Conservation (phyloP, 2,888 invertebrate species). For the Chorisops tibialis region DNA sequence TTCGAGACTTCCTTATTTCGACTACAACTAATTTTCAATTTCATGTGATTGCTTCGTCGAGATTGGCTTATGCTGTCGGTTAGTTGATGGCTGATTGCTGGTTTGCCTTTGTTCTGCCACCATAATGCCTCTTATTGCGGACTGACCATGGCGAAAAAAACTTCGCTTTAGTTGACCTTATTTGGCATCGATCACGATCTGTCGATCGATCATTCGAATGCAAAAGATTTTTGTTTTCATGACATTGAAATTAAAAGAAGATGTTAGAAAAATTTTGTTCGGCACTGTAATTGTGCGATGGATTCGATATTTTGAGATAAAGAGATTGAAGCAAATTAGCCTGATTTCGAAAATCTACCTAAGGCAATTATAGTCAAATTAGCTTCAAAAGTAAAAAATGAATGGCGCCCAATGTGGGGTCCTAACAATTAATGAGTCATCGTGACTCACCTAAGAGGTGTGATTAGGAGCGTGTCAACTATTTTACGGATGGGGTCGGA, state of each 20-base stretch:
- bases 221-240: slow-evolving; percentile 4
- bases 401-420: no score
- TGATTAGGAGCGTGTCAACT: no score
- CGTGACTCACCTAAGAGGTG: no score
- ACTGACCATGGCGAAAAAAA: neutral
- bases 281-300: no score
- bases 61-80: slow-evolving; percentile 16
- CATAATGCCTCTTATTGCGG: neutral
- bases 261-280: no score
- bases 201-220: neutral
- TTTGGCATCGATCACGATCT: slow-evolving; percentile 18
- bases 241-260: neutral
- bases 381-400: no score
- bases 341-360: no score
- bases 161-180: slow-evolving; percentile 2
- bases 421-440: no score
- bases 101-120: slow-evolving; percentile 7
- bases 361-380: no score
- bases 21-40: slow-evolving; percentile 24
- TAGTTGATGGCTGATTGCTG: slow-evolving; percentile 12
- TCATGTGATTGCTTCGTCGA: slow-evolving; percentile 21
- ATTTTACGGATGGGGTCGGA: no score
- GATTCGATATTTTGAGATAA: no score
- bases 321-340: no score
- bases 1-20: slow-evolving; percentile 21